Evolutionary conservation across 2,888 invertebrate genomes (phyloP).

Genomic region (Acanthacorydalis orientalis): DNA sequence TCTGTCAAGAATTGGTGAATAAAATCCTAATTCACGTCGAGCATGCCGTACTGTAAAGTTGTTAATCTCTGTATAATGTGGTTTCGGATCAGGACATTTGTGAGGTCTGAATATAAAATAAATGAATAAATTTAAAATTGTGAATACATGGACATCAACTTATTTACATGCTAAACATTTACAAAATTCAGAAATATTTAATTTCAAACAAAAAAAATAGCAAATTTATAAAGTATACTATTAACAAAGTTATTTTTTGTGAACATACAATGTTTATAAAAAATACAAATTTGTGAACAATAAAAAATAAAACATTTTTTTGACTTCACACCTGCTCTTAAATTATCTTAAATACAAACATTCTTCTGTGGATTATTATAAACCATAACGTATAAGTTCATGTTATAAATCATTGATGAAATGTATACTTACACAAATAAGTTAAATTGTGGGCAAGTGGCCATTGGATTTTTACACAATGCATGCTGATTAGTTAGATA

Average conservation of each 20-base stretch:
- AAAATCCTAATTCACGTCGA: conserved; percentile 36
- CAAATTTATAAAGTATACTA: conserved; percentile 1
- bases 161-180: background rate
- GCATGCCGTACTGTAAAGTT: conserved; percentile 53
- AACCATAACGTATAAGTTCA: conserved; percentile 2
- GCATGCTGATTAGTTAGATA: conserved; percentile 96
- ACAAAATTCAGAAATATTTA: conserved; percentile 4
- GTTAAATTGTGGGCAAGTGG: conserved; percentile 93
- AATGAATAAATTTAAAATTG: conserved; percentile 9
- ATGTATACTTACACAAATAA: conserved; percentile 57
- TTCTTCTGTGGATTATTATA: too few species aligned
- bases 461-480: conserved; percentile 94
- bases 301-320: too few species aligned
- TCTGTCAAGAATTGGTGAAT: conserved; percentile 51
- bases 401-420: background rate
- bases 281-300: too few species aligned
- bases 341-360: too few species aligned
- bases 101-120: conserved; percentile 51
- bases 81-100: conserved; percentile 82
- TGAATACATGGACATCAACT: too few species aligned
- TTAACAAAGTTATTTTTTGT: too few species aligned
- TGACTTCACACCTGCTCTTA: too few species aligned
- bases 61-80: conserved; percentile 42
- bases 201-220: conserved; percentile 1
- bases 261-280: too few species aligned